Conservation (phyloP, 2,113 vertebrate species). For the Xyrauchen texanus region DNA sequence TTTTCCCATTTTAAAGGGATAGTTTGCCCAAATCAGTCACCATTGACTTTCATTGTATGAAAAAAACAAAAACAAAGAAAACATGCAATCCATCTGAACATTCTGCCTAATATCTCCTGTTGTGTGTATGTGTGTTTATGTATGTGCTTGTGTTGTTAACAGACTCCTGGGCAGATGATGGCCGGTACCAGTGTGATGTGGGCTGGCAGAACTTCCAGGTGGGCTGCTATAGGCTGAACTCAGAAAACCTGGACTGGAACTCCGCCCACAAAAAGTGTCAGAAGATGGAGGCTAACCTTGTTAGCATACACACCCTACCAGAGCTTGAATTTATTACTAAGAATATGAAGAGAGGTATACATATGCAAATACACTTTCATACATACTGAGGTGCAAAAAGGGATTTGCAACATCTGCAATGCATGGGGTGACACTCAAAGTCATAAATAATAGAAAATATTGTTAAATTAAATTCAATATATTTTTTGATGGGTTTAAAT, state of each 20-base stretch:
- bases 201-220: conserved; percentile 93
- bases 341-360: conserved; percentile 83
- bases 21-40: too few relatives aligned
- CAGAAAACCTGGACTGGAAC: conserved; percentile 86
- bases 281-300: conserved; percentile 84
- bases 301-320: conserved; percentile 89
- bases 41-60: too few relatives aligned
- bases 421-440: too few relatives aligned
- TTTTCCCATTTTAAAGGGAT: too few relatives aligned
- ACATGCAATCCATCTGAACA: too few relatives aligned
- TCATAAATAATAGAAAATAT: too few relatives aligned
- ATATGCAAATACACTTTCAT: not conserved
- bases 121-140: conserved; percentile 1
- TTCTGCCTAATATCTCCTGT: too few relatives aligned
- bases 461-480: too few relatives aligned
- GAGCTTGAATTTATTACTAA: conserved; percentile 92
- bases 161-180: conserved; percentile 77
- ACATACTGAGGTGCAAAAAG: too few relatives aligned
- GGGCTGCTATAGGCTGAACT: conserved; percentile 88
- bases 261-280: conserved; percentile 86
- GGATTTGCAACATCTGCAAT: too few relatives aligned
- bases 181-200: conserved; percentile 86
- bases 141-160: conserved; percentile 19
- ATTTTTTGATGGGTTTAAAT: too few relatives aligned
- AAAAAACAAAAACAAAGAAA: too few relatives aligned